phyloP scores from a whole-genome alignment of 2,113 vertebrate species.

The Percina caprodes region DNA sequence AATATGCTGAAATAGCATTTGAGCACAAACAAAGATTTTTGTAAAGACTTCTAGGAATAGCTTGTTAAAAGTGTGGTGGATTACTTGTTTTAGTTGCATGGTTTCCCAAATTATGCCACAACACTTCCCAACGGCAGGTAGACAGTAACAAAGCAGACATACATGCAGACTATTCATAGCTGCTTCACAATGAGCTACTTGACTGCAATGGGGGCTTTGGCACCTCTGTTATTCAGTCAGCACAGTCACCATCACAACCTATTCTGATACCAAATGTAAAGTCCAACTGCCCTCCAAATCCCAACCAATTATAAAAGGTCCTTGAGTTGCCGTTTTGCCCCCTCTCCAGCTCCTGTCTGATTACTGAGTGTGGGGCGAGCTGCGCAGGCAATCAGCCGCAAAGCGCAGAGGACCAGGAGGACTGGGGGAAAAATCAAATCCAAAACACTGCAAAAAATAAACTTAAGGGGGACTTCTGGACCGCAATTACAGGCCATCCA shows the following conservation, averaged over 20 bases:
- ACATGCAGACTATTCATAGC: conserved; percentile 61
- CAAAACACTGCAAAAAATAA: conserved; percentile 81
- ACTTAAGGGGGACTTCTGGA: conserved; percentile 79
- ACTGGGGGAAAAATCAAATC: conserved; percentile 70
- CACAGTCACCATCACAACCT: conserved; percentile 63
- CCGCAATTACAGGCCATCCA: conserved; percentile 84
- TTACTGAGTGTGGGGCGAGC: conserved; percentile 83
- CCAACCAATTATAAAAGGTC: conserved; percentile 85
- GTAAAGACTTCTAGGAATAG: background rate
- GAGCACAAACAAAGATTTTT: background rate
- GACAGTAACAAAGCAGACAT: conserved; percentile 41
- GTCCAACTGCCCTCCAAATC: conserved; percentile 78
- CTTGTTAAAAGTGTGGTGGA: background rate
- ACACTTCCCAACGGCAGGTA: conserved; percentile 41
- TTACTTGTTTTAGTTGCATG: conserved; percentile 19
- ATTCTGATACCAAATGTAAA: conserved; percentile 79
- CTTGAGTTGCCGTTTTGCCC: conserved; percentile 83
- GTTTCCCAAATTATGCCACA: conserved; percentile 32
- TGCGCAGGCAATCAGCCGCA: conserved; percentile 83
- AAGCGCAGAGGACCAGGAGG: conserved; percentile 74
- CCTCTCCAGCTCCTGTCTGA: conserved; percentile 80
- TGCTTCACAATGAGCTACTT: conserved; percentile 61
- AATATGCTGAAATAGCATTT: conserved; percentile 15
- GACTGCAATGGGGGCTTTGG: conserved; percentile 59
- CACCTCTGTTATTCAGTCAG: conserved; percentile 56